Base-by-base conservation (phyloP, 2,113 vertebrate species). In the Corythaixoides concolor region DNA sequence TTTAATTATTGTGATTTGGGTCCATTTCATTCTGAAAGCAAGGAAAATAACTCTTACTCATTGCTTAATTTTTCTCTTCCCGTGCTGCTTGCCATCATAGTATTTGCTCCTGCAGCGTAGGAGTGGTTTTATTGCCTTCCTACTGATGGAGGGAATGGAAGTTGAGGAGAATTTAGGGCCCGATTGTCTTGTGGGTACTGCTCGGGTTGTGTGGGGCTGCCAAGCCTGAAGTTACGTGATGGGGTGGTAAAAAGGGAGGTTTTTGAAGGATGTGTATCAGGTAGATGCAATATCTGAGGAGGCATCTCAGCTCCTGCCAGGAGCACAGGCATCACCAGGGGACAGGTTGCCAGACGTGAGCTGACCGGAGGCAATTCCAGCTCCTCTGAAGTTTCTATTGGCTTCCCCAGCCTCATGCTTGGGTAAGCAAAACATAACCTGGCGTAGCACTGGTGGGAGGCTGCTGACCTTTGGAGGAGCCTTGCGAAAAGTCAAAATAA, bases 401-500 rank as follows among this genome's bases (percentile, higher is more conserved):
- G 58, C 49, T 91, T 69, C 56, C 17, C 47, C 76, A 58, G 2
- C 63, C 55, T 84, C 24, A 21, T 1, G 6, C 60, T 91, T 33
- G 58, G 74, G 35, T 37, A 12, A 83, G 62, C 85, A 90, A 50
- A 93, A 68, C 82, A 21, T 7, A 62, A 45, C 41, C 23, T 70
- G 74, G 15, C 0, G 5, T 1, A 32, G 81, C 43, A 32, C 4
- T 60, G 0, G 0, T 28, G 52, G 13, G 56, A 82, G 21, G 70
- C 49, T 85, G 66, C 83, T 64, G 89, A 21, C 12, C 70, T 74
- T 28, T 35, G 30, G 41, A 41, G 33, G 12, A 58, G 50, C 47
- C 62, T 70, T 70, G 68, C 0, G 2, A 45, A 74, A 87, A 85
- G 35, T 7, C 17, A 41, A 45, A 80, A 55, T 12, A 55, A 86